Conservation (phyloP, 2,797 vertebrate species). For the Vespertilio murinus region DNA sequence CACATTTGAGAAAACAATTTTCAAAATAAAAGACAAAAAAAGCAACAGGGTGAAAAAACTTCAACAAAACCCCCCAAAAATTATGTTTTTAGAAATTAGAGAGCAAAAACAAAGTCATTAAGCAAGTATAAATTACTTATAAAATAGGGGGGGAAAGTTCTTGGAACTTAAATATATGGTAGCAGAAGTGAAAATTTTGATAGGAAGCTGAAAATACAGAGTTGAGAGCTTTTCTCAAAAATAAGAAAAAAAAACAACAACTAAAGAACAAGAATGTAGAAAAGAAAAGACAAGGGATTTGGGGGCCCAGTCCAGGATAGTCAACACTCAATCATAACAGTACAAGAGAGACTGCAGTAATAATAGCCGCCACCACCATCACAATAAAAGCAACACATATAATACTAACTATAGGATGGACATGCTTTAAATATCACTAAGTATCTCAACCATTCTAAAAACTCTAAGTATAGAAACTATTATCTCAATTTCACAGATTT, state of each 20-base stretch:
- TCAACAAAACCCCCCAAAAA: background rate
- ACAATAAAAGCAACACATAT: background rate
- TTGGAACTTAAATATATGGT: background rate
- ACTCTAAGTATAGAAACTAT: background rate
- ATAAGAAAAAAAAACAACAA: background rate
- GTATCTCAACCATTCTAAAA: background rate
- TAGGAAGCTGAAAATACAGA: no score
- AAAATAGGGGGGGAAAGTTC: background rate
- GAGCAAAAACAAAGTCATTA: background rate
- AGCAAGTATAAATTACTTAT: background rate
- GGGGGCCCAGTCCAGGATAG: background rate
- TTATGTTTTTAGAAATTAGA: background rate
- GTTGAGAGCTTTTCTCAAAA: background rate
- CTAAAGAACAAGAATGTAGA: background rate
- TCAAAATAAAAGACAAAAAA: background rate
- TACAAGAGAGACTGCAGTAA: background rate
- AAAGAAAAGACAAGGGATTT: background rate
- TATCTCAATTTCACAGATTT: background rate
- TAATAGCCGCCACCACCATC: background rate
- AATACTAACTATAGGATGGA: background rate
- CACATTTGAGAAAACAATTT: background rate
- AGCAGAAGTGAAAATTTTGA: background rate
- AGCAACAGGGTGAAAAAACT: background rate
- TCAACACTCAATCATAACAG: background rate
- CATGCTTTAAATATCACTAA: background rate